These are phyloP conservation scores for Drosophila nannoptera DNA, from an alignment of 1,140 invertebrate genomes.

Conservation along the genomic window DNA sequence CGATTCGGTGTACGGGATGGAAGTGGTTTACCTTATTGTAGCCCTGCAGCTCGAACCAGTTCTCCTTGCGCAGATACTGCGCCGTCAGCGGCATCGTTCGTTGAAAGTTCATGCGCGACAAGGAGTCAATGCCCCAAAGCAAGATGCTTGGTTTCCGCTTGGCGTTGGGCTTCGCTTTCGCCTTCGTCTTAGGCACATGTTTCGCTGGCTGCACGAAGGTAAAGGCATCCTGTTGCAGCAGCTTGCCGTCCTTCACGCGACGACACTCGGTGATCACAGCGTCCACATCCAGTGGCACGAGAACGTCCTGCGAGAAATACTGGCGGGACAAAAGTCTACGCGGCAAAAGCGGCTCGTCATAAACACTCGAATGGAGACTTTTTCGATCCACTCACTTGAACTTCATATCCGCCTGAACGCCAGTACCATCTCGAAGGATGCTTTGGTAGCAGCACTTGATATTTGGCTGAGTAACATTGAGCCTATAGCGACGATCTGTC, in stretches of 20 bases:
- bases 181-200: neutral
- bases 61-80: conserved; percentile 45
- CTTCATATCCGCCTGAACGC: conserved; percentile 75
- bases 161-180: neutral
- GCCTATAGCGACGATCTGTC: conserved; percentile 40
- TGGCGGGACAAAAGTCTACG: conserved; percentile 49
- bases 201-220: conserved; percentile 57
- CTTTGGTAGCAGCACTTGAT: conserved; percentile 81
- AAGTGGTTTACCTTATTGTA: conserved; percentile 65
- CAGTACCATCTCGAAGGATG: conserved; percentile 74
- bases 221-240: conserved; percentile 60
- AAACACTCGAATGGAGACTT: neutral
- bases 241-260: neutral
- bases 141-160: conserved; percentile 51
- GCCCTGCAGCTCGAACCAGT: conserved; percentile 64
- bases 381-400: conserved; percentile 77
- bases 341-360: too few species aligned
- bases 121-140: conserved; percentile 70
- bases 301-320: conserved; percentile 51
- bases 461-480: conserved; percentile 52
- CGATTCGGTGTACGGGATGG: neutral
- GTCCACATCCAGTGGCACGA: conserved; percentile 47
- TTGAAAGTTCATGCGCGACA: conserved; percentile 79
- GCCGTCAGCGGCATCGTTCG: conserved; percentile 58
- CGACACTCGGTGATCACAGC: conserved; percentile 60